A percentile compares a stretch with the other conserved stretches of the same genome.
phyloP scores from a whole-genome alignment of 2,113 vertebrate genomes.

The Tor tambroides region DNA sequence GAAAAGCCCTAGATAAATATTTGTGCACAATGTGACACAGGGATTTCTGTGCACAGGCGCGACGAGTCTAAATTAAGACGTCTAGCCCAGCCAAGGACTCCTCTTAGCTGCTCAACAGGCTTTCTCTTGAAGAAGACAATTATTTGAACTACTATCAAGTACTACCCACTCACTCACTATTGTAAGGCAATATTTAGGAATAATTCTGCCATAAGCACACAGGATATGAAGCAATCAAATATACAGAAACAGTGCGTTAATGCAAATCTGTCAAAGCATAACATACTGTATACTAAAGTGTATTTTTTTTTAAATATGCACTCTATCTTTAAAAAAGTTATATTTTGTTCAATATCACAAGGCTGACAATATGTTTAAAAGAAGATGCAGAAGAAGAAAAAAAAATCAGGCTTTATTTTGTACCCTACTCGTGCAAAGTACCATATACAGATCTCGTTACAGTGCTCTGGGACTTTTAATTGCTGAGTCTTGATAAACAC shows the following conservation, averaged over 20 bases:
- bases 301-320: no score
- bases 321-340: no score
- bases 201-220: not conserved
- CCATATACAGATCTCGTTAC: not conserved
- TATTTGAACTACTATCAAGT: conserved; percentile 3
- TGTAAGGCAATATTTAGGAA: not conserved
- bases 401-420: not conserved
- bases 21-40: conserved; percentile 49
- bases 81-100: conserved; percentile 19
- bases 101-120: conserved; percentile 37
- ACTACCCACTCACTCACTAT: not conserved
- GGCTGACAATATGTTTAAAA: no score
- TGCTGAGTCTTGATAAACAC: not conserved
- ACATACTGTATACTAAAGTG: no score
- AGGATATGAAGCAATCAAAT: not conserved
- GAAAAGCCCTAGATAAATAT: conserved; percentile 51
- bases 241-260: not conserved
- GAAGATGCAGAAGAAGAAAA: not conserved
- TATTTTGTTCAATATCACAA: no score
- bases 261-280: not conserved
- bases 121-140: conserved; percentile 47
- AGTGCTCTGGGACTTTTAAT: not conserved
- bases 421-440: not conserved
- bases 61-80: conserved; percentile 45
- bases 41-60: conserved; percentile 24